Evolutionary conservation across 2,888 invertebrate species (phyloP), one percentile per base, ranked within the genome.

Genomic region (Salticus scenicus): DNA sequence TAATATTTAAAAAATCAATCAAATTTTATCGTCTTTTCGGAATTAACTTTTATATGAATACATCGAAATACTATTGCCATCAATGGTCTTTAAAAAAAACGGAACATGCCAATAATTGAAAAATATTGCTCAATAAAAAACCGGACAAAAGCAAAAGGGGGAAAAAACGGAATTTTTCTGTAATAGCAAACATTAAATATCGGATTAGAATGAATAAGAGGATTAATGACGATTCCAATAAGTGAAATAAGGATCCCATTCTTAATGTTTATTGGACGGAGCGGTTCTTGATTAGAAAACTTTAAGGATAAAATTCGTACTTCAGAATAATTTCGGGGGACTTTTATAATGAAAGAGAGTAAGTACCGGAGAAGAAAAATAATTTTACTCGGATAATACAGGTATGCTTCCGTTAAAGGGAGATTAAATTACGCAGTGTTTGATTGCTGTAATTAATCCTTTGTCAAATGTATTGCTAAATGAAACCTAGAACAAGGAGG

Each of bases 391-490:
- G 31, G 51, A 51, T 70, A 42, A 67, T 66, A 47, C 41, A 66
- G 67, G 37, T 67, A 31, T 57, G 30, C n/a, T 51, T 14, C 57
- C 20, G 67, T 57, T 57, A 24, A 64, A 31, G 33, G 69, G 64
- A 70, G 70, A 82, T 82, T 71, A 64, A 82, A 82, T 82, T 82
- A 75, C 82, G 71, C 42, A 27, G 64, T 47, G 63, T 76, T 82
- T 82, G 75, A 76, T 82, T 64, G 71, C 82, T 71, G 71, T 71
- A 82, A 82, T 82, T 82, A 82, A 82, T 82, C 63, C 82, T 76
- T 75, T 82, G 76, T 76, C 82, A 76, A 71, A 76, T 66, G 75
- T 28, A 47, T 73, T 57, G 37, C 71, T 78, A 41, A 24, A 28
- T 57, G 57, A 57, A 57, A 57, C 5, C 24, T 24, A 17, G 24